Conservation (phyloP, 1,140 invertebrate species). For the Doryteuthis pealeii region DNA sequence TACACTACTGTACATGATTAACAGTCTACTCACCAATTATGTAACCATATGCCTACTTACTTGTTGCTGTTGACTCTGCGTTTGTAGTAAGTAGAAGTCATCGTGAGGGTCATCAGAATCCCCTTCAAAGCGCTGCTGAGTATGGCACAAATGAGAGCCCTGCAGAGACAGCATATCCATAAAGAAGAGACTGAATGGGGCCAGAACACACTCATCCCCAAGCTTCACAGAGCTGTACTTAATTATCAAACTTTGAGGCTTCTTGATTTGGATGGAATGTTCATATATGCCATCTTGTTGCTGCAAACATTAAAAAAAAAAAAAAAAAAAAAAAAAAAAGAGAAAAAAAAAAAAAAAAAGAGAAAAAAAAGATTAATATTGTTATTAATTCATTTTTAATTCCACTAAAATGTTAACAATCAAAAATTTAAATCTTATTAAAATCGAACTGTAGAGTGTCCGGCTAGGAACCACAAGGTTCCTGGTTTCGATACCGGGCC, state of each 20-base stretch:
- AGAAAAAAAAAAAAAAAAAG: no score
- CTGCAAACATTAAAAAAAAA: constrained; percentile 47
- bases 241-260: constrained; percentile 71
- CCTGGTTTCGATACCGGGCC: no score
- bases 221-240: constrained; percentile 76
- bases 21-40: no score
- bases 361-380: no score
- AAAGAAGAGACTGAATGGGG: constrained; percentile 83
- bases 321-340: constrained; percentile 11
- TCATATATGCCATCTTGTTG: constrained; percentile 83
- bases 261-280: constrained; percentile 75
- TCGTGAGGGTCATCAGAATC: constrained; percentile 93
- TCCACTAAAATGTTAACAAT: no score
- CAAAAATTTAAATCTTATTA: no score
- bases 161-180: constrained; percentile 86
- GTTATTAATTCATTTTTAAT: no score
- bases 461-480: no score
- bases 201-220: constrained; percentile 91
- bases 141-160: constrained; percentile 64
- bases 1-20: no score
- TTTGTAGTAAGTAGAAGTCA: constrained; percentile 76
- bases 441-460: no score
- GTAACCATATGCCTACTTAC: no score
- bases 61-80: constrained; percentile 18
- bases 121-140: constrained; percentile 74